Evolutionary conservation across 2,113 vertebrate species (phyloP), one percentile per base, ranked within the genome.

Genomic region (Atractosteus spatula): DNA sequence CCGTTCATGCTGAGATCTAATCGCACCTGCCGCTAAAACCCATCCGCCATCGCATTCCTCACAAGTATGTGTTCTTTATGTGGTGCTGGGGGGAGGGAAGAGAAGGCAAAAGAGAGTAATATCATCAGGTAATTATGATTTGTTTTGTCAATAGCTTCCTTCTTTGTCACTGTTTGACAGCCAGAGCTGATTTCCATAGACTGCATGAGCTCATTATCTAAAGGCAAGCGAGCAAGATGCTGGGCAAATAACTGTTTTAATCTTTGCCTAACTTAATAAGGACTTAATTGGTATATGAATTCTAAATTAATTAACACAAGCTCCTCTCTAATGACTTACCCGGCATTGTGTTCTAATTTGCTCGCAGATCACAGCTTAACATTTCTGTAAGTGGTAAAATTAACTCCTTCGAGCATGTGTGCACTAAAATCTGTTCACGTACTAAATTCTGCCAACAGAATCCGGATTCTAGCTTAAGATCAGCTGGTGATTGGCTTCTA

Each of bases 21-120:
- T 96, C 96, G 95, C 82, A 85, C 89, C 89, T 83, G 74, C 80
- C 83, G 81, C 82, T 87, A 91, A 91, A 93, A 92, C 91, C 85
- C 89, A 81, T 87, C 90, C 89, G 89, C 90, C 91, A 86, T 84
- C 88, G 83, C 78, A 83, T 84, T 88, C 88, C 88, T 68, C 71
- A 76, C 76, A 72, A 78, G 71, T 17, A 69, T 74, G 76, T 56
- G 7, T 64, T 8, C 29, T 3, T 75, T 76, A 82, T 82, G 82
- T 82, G 84, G 83, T 85, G 82, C 29, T 29, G 29, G 29, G 29
- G 29, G 29, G 29, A 29, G 29, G 29, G 29, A 29, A 29, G 29
- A 75, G 8, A 65, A 73, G 79, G 85, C 81, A 86, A 86, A 81
- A 79, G 73, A 87, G 76, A 85, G 81, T 70, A 80, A 83, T 77